Evolutionary conservation across 1,140 invertebrate genomes (phyloP), one percentile per base, ranked within the genome.

Genomic region (Drosophila simulans): DNA sequence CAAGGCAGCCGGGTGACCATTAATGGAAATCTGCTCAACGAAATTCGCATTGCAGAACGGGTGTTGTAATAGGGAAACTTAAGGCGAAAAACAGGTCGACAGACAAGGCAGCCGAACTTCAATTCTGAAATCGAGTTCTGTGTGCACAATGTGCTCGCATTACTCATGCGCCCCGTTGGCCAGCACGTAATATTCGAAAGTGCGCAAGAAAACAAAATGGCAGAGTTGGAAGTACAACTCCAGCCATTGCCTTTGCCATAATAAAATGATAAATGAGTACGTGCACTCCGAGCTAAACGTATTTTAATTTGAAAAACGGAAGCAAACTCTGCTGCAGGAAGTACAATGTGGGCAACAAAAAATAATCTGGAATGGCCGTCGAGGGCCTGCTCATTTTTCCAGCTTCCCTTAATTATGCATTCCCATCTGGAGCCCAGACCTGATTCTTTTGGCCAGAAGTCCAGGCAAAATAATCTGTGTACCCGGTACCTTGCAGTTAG

Each of bases 251-350:
- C 64, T 42, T 52, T 25, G 49, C 42, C 62, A 70, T 74, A 78
- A 78, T 82, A 78, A 82, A 83, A 83, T 83, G 80, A 83, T 78
- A 80, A 88, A 88, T 72, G 78, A 58, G 72, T 79, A 75, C 60
- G 69, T 75, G 78, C 45, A 54, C 64, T 58, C 80, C 59, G 56
- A 81, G 69, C 60, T 72, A 58, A 78, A 65, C 70, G 78, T 60
- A 69, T 79, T 86, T 86, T 82, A 76, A 88, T 79, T 82, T 79
- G 57, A 59, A 66, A 59, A 59, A 63, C 40, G 46, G 64, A 62
- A 78, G 54, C 63, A 65, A 42, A 22, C 55, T 45, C 42, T 17
- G 43, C 54, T 56, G 43, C 70, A 74, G 70, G 53, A 55, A 51
- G 53, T 15, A 49, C 70, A 42, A 70, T 72, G 51, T 35, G n/a